Base-by-base conservation (phyloP, 2,113 vertebrate species). In the Scatophagus argus region DNA sequence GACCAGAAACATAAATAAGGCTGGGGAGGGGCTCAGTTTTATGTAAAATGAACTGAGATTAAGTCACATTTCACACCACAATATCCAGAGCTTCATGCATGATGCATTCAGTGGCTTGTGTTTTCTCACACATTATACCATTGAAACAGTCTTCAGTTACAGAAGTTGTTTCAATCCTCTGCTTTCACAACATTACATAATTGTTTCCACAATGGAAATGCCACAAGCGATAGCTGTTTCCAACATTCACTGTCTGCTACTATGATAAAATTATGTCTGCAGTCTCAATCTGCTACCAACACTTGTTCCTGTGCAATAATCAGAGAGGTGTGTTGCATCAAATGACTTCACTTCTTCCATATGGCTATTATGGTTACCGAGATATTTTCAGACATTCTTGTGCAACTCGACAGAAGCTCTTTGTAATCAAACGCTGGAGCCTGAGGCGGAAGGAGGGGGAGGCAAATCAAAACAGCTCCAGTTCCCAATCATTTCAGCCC, bases 401-500 rank as follows among this genome's bases (percentile, higher is more conserved):
- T 49, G 69, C 80, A 52, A 52, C 79, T 72, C 29, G 41, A 62
- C 81, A 51, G 60, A 85, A 77, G 52, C 81, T 77, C 77, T 89
- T 84, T 86, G 83, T 87, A 90, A 89, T 90, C 80, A 87, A 85
- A 84, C 14, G 51, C 79, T 64, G 49, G 52, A 74, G 77, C 84
- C 83, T 8, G 63, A 74, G 85, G 87, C 79, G 17, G 59, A 73
- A 73, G 66, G 64, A 79, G 60, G 70, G 38, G 44, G 78, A 73
- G 73, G 69, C 36, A 8, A 87, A 88, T 88, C 85, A 80, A 92
- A 89, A 83, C 63, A 76, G 69, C 70, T 81, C 83, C 32, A 34
- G 55, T 76, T 86, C 86, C 87, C 81, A 85, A 91, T 92, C 77
- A 91, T 89, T 92, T 85, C 81, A 86, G 84, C 81, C 73, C 70